These are phyloP conservation scores for Lerema accius DNA, from an alignment of 1,140 invertebrate species.

Conservation along the genomic window DNA sequence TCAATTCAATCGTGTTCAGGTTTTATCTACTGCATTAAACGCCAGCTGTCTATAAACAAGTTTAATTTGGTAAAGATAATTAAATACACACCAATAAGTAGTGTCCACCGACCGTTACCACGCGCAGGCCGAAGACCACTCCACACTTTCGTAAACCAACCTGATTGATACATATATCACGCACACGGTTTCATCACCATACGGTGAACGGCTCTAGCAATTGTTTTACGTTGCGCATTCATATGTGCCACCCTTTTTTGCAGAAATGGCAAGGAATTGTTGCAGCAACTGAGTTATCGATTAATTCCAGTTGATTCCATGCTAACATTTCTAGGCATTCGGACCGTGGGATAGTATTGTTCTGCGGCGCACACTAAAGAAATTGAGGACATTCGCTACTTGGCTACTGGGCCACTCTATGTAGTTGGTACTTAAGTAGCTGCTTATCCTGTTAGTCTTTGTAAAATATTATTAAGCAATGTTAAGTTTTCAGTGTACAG, in stretches of 20 bases:
- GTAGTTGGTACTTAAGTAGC: not conserved
- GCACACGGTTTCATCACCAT: conserved; percentile 66
- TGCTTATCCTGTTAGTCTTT: not conserved
- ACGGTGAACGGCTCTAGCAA: conserved; percentile 47
- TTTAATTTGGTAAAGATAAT: not conserved
- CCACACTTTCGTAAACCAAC: conserved; percentile 69
- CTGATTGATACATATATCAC: conserved; percentile 74
- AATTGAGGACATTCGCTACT: conserved; percentile 33
- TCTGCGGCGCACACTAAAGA: conserved; percentile 31
- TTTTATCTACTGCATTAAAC: too few species aligned
- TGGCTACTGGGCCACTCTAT: conserved; percentile 16
- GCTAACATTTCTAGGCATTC: conserved; percentile 28
- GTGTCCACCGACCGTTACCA: conserved; percentile 44
- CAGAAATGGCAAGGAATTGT: conserved; percentile 22
- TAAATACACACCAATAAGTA: conserved; percentile 31
- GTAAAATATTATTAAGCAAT: too few species aligned
- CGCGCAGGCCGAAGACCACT: conserved; percentile 29
- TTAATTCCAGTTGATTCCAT: conserved; percentile 12
- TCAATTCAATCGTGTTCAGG: too few species aligned
- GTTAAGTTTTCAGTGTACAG: too few species aligned
- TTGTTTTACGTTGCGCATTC: conserved; percentile 58
- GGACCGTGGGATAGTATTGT: conserved; percentile 39
- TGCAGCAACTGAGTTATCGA: conserved; percentile 30
- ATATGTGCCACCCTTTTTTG: conserved; percentile 53
- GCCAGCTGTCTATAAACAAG: too few species aligned